phyloP scores from a whole-genome alignment of 2,888 invertebrate genomes.

The Drosophila eohydei region DNA sequence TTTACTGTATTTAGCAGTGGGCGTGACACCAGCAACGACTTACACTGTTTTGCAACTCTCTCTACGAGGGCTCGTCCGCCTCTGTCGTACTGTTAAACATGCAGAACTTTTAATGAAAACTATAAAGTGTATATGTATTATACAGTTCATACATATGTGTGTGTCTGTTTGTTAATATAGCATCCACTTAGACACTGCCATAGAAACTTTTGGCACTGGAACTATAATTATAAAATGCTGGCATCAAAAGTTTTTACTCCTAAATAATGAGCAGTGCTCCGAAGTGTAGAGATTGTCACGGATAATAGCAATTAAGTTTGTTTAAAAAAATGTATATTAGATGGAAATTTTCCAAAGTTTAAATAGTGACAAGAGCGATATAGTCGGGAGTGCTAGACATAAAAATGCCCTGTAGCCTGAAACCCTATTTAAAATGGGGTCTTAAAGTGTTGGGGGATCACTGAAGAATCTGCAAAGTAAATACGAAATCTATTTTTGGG shows the following conservation, averaged over 20 bases:
- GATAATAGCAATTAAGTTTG: constrained; percentile 11
- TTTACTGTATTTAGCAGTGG: constrained; percentile 36
- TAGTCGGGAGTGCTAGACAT: background rate
- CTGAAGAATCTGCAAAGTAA: no score
- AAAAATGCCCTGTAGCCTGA: no score
- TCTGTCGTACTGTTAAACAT: constrained; percentile 12
- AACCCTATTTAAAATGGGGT: no score
- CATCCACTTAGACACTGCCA: constrained; percentile 24
- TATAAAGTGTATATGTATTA: constrained; percentile 30
- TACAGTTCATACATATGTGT: constrained; percentile 16
- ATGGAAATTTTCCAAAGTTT: background rate
- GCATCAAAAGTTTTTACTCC: constrained; percentile 41
- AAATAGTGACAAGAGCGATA: background rate
- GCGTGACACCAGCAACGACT: constrained; percentile 32
- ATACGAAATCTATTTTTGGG: no score
- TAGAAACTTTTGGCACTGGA: constrained; percentile 54
- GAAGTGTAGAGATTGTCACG: background rate
- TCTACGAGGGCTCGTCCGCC: background rate
- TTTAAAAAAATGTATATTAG: background rate
- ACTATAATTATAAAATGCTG: constrained; percentile 59
- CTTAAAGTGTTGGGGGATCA: no score
- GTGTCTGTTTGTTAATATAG: constrained; percentile 11
- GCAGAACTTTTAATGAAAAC: constrained; percentile 71
- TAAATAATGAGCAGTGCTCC: background rate
- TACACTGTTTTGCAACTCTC: constrained; percentile 12